These are phyloP conservation scores for Natator depressus DNA, from an alignment of 2,113 vertebrate genomes.

Conservation along the genomic window DNA sequence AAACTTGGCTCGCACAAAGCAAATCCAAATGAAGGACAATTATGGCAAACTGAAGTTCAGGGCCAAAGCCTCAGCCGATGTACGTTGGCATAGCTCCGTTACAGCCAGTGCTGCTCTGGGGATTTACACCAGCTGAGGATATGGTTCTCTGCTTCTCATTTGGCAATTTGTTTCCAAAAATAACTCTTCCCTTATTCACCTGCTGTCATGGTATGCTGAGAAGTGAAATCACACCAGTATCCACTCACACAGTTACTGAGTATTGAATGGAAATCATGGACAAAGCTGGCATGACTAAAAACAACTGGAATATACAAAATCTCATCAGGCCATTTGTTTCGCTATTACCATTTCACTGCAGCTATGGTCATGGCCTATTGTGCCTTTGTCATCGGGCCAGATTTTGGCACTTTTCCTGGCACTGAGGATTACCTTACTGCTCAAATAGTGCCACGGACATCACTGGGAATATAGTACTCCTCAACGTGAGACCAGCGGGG, in stretches of 20 bases:
- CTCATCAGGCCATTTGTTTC: conserved; percentile 57
- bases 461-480: background rate
- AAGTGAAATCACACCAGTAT: conserved; percentile 37
- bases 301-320: conserved; percentile 58
- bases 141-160: conserved; percentile 33
- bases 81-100: background rate
- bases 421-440: background rate
- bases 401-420: conserved; percentile 21
- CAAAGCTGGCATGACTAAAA: conserved; percentile 66
- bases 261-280: conserved; percentile 34
- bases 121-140: conserved; percentile 54
- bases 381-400: background rate
- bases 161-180: conserved; percentile 20
- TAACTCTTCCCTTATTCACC: background rate
- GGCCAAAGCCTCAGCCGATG: conserved; percentile 41
- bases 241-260: background rate
- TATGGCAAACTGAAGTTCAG: background rate
- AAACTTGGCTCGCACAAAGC: background rate
- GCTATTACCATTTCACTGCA: conserved; percentile 40
- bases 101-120: conserved; percentile 4
- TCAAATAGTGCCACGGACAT: background rate
- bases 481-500: too few species aligned
- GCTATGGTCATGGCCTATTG: background rate
- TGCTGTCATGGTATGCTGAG: background rate
- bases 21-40: background rate